Base-by-base conservation (phyloP, 2,888 invertebrate species). In the Oxystoma pomonae region DNA sequence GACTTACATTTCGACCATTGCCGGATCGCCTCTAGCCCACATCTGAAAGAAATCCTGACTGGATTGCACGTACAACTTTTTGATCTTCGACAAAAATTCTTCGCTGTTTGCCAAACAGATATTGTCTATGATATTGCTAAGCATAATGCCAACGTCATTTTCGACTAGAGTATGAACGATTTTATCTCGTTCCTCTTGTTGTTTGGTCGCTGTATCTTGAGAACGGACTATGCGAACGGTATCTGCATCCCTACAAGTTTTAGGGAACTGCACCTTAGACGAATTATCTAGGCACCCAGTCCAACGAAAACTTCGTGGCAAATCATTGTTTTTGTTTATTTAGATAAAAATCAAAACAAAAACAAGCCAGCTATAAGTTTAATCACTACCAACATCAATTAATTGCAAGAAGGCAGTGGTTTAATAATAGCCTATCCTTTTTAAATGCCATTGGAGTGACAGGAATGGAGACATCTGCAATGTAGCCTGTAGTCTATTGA, bases 141-240 rank as follows among this genome's bases (percentile, higher is more conserved):
- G n/a, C 53, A 53, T 16, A 5, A 16, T 9, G 5, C 53, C n/a
- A 16, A 53, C n/a, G 17, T 53, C 53, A 5, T 19, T 53, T 53
- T 53, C 53, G 5, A 53, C 17, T 7, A 53, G 7, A 16, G 3
- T 7, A 16, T 16, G 53, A 5, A 16, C 19, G 5, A 5, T 7
- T 53, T 53, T 53, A 17, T 5, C 53, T 16, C n/a, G 7, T 53
- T 53, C 53, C 19, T 53, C 53, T n/a, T 17, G 53, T 53, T 35
- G 35, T 12, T 35, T 12, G 35, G 5, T 7, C 1, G 57, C 57
- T 3, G 35, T 20, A 0, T n/a, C 50, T 18, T 59, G 59, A 20
- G 65, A 62, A 20, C 35, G 50, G 12, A 61, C 20, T 16, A 65
- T 52, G 21, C 63, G 61, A 19, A 65, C 18, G 1, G 59, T 56